Conservation (phyloP, 2,888 invertebrate genomes). For the Andrena camellia region DNA sequence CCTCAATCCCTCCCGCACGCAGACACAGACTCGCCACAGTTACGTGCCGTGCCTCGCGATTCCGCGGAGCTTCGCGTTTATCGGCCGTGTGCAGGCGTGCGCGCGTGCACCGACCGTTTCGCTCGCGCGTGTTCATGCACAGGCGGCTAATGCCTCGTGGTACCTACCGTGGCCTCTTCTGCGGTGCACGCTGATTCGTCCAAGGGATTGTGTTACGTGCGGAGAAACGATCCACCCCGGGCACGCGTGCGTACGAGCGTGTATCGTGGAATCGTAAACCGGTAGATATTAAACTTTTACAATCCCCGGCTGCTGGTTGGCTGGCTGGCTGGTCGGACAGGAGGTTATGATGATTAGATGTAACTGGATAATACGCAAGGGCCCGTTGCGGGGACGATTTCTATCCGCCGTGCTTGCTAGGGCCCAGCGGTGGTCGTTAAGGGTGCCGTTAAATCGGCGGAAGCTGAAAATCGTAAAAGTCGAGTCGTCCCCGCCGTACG, state of each 20-base stretch:
- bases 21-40: conserved; percentile 38
- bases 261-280: conserved; percentile 83
- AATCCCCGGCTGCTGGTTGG: conserved; percentile 78
- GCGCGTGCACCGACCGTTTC: not conserved
- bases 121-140: not conserved
- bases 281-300: conserved; percentile 84
- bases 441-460: conserved; percentile 83
- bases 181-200: conserved; percentile 7
- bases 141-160: not conserved
- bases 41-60: conserved; percentile 71
- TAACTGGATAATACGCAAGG: conserved; percentile 83
- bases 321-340: conserved; percentile 77
- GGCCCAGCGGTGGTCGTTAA: conserved; percentile 79
- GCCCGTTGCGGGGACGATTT: conserved; percentile 20
- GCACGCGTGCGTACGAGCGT: conserved; percentile 30
- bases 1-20: not conserved
- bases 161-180: conserved; percentile 2
- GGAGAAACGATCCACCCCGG: conserved; percentile 24
- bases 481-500: not conserved
- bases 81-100: not conserved
- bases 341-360: conserved; percentile 85
- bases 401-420: conserved; percentile 74
- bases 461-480: conserved; percentile 82
- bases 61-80: conserved; percentile 63
- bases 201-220: conserved; percentile 21